Base-by-base conservation (phyloP, 1,140 invertebrate genomes). In the Macrobrachium rosenbergii region DNA sequence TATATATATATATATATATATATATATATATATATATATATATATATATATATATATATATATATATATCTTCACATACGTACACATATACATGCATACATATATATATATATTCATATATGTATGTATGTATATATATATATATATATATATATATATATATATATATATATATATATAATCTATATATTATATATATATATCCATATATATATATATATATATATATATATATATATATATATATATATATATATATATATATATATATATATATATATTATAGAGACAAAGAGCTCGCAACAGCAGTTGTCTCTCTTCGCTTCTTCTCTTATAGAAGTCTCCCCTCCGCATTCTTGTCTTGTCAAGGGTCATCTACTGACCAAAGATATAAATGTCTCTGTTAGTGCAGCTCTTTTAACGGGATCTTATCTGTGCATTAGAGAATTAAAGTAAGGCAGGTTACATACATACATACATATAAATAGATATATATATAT, bases 81-180 rank as follows among this genome's bases (percentile, higher is more conserved):
- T 23, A 69, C 7, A 69, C 7, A 69, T 69, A 69, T 69, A 23
- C 37, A 69, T 69, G 37, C 37, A 69, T 23, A 21, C 37, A 69
- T 69, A 69, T 69, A 69, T 69, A 72, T 72, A 72, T 72, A 72
- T 72, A 72, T 72, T 28, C 23, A 72, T 72, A 72, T 72, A 72
- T 72, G 23, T 72, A 72, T 72, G 5, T 72, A n/a, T 72, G 5
- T 28, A n/a, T 72, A 28, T 72, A 28, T 72, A 28, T 28, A 5
- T 72, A n/a, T 72, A n/a, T 72, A n/a, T 72, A n/a, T 72, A n/a
- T 8, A 11, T 72, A 28, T 21, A 17, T 12, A 28, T 72, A 28
- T 37, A 28, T 72, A 28, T 72, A 28, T 72, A 28, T 23, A 72
- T 12, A 72, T 28, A 72, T 37, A 72, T 72, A 28, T 23, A 28